Evolutionary conservation across 2,113 vertebrate species (phyloP), one percentile per base, ranked within the genome.

Genomic region (Cyanistes caeruleus): DNA sequence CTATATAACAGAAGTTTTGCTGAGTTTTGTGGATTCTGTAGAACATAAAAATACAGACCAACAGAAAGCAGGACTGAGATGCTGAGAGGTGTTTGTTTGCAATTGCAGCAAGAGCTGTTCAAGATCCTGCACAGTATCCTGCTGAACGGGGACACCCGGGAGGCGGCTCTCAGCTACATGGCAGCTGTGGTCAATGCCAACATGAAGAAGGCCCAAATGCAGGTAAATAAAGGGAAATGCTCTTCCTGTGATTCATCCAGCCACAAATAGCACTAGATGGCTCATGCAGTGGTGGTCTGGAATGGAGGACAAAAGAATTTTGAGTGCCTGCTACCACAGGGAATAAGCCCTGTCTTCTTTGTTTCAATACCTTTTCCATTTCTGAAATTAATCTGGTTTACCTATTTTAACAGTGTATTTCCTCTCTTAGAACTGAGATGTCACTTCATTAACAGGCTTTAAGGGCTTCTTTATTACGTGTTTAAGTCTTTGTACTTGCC

Each of bases 151-250:
- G 99, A 99, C 94, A 99, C 99, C 5, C 98, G 99, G 7, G 99
- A 99, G 91, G 98, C 98, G 4, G 99, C 99, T 56, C 99, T 99
- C 5, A 96, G 97, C 95, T 99, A 99, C 97, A 99, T 99, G 99
- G 99, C 99, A 77, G 98, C 99, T 93, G 44, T 99, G 49, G 99
- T 99, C 96, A 99, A 99, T 68, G 98, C 99, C 96, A 99, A 99
- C 96, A 98, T 99, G 98, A 99, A 99, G 94, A 99, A 99, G 96
- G 99, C 99, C 5, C 99, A 99, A 96, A 99, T 99, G 99, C 99
- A 99, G 99, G 99, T 99, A 97, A 90, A 83, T 86, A 17, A 19
- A 37, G 59, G 63, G 49, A 58, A 69, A 41, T 1, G 2, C 27
- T 43, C 31, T 58, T 64, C 25, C 22, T 82, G 43, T 87, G 35